phyloP scores from a whole-genome alignment of 1,140 invertebrate species.

The Nasonia vitripennis region DNA sequence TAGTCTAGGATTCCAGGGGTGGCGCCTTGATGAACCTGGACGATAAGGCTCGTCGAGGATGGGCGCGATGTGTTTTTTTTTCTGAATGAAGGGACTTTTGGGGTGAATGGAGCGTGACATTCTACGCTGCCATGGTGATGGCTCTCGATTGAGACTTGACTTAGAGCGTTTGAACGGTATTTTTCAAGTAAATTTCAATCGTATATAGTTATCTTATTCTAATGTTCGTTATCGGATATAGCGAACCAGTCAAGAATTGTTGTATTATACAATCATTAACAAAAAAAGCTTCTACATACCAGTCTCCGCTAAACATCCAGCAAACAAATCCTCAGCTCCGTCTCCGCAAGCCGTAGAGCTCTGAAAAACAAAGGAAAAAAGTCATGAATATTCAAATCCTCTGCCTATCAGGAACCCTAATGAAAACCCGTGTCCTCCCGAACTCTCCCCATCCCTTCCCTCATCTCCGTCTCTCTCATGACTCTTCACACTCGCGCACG shows the following conservation, averaged over 20 bases:
- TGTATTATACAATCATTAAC: no score
- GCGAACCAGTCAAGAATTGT: no score
- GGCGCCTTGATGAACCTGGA: constrained; percentile 34
- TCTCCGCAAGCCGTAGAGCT: not conserved
- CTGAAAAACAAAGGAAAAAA: not conserved
- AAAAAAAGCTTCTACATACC: no score
- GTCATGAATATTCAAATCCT: constrained; percentile 32
- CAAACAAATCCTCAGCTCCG: no score
- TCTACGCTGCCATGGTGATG: not conserved
- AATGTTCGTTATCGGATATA: no score
- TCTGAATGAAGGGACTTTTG: not conserved
- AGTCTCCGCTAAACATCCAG: no score
- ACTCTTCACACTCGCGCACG: not conserved
- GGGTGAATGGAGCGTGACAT: not conserved
- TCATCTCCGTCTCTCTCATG: not conserved
- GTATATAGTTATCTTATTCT: no score
- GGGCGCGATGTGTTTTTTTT: not conserved
- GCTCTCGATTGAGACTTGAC: not conserved
- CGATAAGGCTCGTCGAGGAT: constrained; percentile 24
- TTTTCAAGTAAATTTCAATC: no score
- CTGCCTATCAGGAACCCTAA: not conserved
- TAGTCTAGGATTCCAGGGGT: constrained; percentile 32
- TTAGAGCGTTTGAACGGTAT: not conserved
- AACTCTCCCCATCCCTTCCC: not conserved
- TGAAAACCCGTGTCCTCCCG: constrained; percentile 24